Conservation (phyloP, 2,113 vertebrate genomes). For the Tamias sibiricus region DNA sequence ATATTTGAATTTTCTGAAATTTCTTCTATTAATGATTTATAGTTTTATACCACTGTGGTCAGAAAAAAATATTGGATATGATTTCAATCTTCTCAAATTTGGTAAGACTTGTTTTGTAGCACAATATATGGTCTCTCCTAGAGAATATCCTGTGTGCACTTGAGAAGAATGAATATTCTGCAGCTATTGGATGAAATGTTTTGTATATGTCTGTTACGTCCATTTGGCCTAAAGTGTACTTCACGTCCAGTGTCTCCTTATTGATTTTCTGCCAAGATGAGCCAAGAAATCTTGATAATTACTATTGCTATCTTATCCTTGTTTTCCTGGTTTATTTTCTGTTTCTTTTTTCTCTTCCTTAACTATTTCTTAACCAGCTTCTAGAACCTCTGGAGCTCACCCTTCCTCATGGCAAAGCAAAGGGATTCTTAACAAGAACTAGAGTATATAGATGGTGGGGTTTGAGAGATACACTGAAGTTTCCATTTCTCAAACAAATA, state of each 20-base stretch:
- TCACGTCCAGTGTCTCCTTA: not conserved
- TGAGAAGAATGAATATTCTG: not conserved
- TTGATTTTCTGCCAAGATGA: conserved; percentile 22
- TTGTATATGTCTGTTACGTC: not conserved
- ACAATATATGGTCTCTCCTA: not conserved
- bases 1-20: not conserved
- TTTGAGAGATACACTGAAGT: not conserved
- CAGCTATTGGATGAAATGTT: not conserved
- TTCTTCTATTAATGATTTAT: not conserved
- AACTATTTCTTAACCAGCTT: not conserved
- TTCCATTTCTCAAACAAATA: not conserved
- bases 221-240: not conserved
- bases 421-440: not conserved
- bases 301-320: not conserved
- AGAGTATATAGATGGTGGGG: not conserved
- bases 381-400: not conserved
- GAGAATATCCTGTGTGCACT: not conserved
- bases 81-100: not conserved
- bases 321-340: not conserved
- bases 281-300: conserved; percentile 27
- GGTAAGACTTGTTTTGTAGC: not conserved
- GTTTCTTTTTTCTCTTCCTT: not conserved
- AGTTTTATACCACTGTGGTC: not conserved
- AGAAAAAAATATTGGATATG: not conserved
- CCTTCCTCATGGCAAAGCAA: not conserved